Conservation (phyloP, 2,797 vertebrate genomes). For the Alauda arvensis region DNA sequence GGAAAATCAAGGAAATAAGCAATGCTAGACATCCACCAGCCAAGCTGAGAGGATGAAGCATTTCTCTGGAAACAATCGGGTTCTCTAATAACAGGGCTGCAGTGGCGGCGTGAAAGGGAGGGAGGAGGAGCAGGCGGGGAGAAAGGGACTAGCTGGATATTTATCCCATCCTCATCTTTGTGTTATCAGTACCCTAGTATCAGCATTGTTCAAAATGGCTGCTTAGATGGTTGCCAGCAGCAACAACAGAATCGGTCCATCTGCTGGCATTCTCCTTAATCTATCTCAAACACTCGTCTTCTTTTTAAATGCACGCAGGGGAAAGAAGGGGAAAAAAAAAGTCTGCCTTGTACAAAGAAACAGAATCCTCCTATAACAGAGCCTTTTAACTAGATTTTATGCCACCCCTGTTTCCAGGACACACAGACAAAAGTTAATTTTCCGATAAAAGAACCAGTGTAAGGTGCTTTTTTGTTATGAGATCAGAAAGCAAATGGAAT, state of each 20-base stretch:
- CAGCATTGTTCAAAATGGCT: conserved; percentile 64
- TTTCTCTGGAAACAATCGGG: conserved; percentile 41
- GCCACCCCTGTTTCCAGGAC: conserved; percentile 56
- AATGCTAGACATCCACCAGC: background rate
- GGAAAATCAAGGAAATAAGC: background rate
- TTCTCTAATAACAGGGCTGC: conserved; percentile 57
- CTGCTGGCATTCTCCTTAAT: conserved; percentile 69
- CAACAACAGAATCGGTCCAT: conserved; percentile 65
- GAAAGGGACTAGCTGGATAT: conserved; percentile 59
- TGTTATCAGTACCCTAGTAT: conserved; percentile 54
- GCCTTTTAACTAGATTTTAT: conserved; percentile 64
- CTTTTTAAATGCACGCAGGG: conserved; percentile 61
- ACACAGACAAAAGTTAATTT: conserved; percentile 67
- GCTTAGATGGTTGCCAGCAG: conserved; percentile 61
- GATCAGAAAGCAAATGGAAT: conserved; percentile 65
- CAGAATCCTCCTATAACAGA: conserved; percentile 56
- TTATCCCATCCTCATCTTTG: conserved; percentile 63
- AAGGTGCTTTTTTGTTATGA: conserved; percentile 65
- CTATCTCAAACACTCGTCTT: conserved; percentile 63
- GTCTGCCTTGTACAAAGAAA: conserved; percentile 52
- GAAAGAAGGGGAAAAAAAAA: background rate
- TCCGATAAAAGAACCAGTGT: conserved; percentile 57
- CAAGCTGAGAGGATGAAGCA: conserved; percentile 4
- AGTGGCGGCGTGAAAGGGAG: background rate
- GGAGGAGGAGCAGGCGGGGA: conserved; percentile 55